A percentile compares a stretch with the other conserved stretches of the same genome.
Evolutionary conservation across 2,888 invertebrate genomes (phyloP).

Genomic region (Cephus pygmeus): DNA sequence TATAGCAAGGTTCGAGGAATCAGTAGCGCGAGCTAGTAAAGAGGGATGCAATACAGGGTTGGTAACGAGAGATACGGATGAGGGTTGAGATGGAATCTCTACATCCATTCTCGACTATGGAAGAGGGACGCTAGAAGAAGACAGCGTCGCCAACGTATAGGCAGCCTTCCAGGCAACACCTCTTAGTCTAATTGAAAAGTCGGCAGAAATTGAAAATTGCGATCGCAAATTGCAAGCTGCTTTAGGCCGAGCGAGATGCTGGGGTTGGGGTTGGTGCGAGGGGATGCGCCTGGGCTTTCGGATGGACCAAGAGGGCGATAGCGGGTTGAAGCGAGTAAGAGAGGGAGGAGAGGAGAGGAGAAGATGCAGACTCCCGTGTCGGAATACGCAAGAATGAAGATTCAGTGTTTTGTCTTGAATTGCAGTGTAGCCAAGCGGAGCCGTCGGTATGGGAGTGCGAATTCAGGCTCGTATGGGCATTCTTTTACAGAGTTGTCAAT

Average conservation of each 20-base stretch:
- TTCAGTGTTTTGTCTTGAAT: slow-evolving; percentile 61
- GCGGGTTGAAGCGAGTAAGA: slow-evolving; percentile 15
- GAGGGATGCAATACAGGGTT: neutral
- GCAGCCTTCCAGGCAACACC: slow-evolving; percentile 51
- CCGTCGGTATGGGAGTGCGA: slow-evolving; percentile 15
- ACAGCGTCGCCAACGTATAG: neutral
- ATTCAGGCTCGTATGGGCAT: slow-evolving; percentile 52
- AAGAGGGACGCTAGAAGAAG: neutral
- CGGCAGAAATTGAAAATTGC: slow-evolving; percentile 66
- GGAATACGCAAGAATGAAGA: slow-evolving; percentile 61
- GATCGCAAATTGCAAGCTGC: slow-evolving; percentile 66
- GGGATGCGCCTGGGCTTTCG: slow-evolving; percentile 16
- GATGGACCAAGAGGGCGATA: slow-evolving; percentile 23
- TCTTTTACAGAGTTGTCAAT: slow-evolving; percentile 63
- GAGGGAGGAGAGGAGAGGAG: slow-evolving; percentile 29
- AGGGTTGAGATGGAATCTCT: neutral
- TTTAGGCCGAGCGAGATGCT: slow-evolving; percentile 52
- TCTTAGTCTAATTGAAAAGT: slow-evolving; percentile 67
- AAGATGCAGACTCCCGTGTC: slow-evolving; percentile 48
- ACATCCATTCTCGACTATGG: neutral
- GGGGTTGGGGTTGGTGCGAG: slow-evolving; percentile 13
- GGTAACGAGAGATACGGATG: neutral
- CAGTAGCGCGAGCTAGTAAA: neutral
- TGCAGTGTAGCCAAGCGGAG: slow-evolving; percentile 39
- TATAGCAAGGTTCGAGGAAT: neutral